These are phyloP conservation scores for Acrocephalus kingi DNA, from an alignment of 2,113 vertebrate species.

Conservation along the genomic window DNA sequence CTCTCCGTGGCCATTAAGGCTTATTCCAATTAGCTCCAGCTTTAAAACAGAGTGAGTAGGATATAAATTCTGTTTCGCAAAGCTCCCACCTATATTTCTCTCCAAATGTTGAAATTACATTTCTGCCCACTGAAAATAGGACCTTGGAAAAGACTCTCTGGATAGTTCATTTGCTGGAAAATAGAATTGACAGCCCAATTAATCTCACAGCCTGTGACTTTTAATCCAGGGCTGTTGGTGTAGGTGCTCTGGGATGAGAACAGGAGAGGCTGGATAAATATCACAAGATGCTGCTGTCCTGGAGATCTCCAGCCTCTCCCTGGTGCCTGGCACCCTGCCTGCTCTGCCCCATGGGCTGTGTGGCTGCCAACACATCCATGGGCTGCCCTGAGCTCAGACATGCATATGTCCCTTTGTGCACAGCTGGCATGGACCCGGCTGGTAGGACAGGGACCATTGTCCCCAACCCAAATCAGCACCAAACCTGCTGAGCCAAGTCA, in stretches of 20 bases:
- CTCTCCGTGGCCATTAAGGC: not conserved
- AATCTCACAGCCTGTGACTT: not conserved
- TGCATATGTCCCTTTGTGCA: not conserved
- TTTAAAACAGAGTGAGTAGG: not conserved
- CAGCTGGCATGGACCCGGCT: not conserved
- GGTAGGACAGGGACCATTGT: not conserved
- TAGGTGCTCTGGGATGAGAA: not conserved
- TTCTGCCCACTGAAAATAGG: not conserved
- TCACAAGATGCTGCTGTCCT: not conserved
- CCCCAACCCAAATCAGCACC: not conserved
- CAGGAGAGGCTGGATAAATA: not conserved
- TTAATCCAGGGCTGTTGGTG: not conserved
- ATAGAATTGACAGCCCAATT: slow-evolving; percentile 16
- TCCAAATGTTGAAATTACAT: not conserved
- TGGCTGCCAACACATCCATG: accelerated
- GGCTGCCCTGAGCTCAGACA: not conserved
- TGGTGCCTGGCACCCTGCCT: not conserved
- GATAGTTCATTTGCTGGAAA: slow-evolving; percentile 20
- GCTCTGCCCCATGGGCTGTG: accelerated
- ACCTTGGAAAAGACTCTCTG: not conserved
- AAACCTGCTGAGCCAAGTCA: accelerated
- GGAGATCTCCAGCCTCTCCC: not conserved
- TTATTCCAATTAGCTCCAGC: not conserved
- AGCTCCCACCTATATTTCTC: not conserved
- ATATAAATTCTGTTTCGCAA: not conserved